Evolutionary conservation across 2,888 invertebrate genomes (phyloP).

Genomic region (Drosophila quinaria): DNA sequence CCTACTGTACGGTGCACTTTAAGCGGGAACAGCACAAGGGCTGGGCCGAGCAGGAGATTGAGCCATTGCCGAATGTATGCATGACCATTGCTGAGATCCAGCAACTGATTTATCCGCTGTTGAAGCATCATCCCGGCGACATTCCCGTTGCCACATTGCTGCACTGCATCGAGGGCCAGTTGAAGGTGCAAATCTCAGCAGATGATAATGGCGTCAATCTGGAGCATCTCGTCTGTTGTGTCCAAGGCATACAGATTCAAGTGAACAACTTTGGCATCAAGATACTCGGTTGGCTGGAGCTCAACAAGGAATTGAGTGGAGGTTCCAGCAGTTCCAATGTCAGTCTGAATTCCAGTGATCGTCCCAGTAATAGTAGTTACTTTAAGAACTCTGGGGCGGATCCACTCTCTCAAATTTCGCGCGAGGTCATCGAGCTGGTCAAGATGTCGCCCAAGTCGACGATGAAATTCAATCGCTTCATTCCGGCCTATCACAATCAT

Average conservation of each 20-base stretch:
- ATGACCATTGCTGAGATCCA: conserved; percentile 85
- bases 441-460: conserved; percentile 93
- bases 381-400: conserved; percentile 82
- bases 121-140: conserved; percentile 84
- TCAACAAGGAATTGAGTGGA: conserved; percentile 68
- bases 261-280: conserved; percentile 86
- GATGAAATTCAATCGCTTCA: conserved; percentile 93
- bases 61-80: conserved; percentile 87
- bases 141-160: conserved; percentile 85
- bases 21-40: conserved; percentile 88
- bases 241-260: conserved; percentile 89
- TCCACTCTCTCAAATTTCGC: conserved; percentile 90
- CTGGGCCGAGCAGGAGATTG: conserved; percentile 92
- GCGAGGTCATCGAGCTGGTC: conserved; percentile 94
- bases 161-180: conserved; percentile 84
- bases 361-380: conserved; percentile 50
- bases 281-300: conserved; percentile 83
- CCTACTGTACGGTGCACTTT: conserved; percentile 89
- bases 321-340: conserved; percentile 72
- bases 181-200: conserved; percentile 78
- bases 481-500: conserved; percentile 98
- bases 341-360: conserved; percentile 52
- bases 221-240: conserved; percentile 95
- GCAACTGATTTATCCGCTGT: conserved; percentile 83
- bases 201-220: conserved; percentile 92